Conservation (phyloP, 2,888 invertebrate species). For the Drosophila differens region DNA sequence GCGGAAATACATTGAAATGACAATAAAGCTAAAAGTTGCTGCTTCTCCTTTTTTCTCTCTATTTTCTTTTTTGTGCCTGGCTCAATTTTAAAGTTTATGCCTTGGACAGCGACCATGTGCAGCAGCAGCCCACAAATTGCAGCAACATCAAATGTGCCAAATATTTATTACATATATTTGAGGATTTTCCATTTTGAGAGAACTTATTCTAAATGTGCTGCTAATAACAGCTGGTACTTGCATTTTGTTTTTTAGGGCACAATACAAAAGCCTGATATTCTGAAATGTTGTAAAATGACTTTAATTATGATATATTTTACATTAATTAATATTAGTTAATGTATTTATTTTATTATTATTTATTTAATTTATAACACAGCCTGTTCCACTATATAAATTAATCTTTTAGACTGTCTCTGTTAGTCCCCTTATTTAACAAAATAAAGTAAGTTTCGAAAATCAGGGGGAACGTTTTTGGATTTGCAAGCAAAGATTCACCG, state of each 20-base stretch:
- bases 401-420: neutral
- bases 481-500: no score
- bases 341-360: no score
- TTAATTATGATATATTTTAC: neutral
- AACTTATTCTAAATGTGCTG: conserved; percentile 61
- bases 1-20: conserved; percentile 82
- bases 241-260: neutral
- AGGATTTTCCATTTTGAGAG: conserved; percentile 15
- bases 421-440: no score
- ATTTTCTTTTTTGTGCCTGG: conserved; percentile 38
- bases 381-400: neutral
- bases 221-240: conserved; percentile 55
- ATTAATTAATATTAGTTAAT: neutral
- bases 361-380: no score
- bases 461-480: neutral
- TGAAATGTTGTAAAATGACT: neutral
- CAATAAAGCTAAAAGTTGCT: conserved; percentile 80
- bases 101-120: conserved; percentile 66
- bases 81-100: conserved; percentile 75
- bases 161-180: conserved; percentile 67
- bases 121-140: conserved; percentile 45
- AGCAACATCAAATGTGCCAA: conserved; percentile 60
- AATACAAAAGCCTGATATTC: neutral
- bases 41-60: conserved; percentile 28
- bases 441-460: neutral